Percentiles rank a stretch among this genome's conserved stretches.
Evolutionary conservation across 2,888 invertebrate species (phyloP).

Genomic region (Lymantria dispar): DNA sequence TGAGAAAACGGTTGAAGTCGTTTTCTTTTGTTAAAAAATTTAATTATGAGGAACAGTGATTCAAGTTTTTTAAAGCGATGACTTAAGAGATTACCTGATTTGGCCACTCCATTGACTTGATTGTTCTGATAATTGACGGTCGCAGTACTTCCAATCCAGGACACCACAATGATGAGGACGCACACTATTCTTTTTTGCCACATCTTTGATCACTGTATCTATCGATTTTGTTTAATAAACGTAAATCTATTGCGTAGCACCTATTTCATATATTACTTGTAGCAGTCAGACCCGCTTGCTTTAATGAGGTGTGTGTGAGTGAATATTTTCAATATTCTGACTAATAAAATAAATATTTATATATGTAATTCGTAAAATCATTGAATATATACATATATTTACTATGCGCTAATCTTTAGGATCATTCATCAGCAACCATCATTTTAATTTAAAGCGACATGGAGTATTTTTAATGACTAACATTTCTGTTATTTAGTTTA

Average conservation of each 20-base stretch:
- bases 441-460: too few species aligned
- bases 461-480: too few species aligned
- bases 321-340: too few species aligned
- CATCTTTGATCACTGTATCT: conserved; percentile 42
- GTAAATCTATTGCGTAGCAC: conserved; percentile 9
- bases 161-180: conserved; percentile 53
- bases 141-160: conserved; percentile 59
- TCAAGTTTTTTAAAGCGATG: conserved; percentile 17
- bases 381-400: too few species aligned
- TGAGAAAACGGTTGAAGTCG: too few species aligned
- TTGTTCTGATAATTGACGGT: conserved; percentile 54
- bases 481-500: too few species aligned
- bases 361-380: too few species aligned
- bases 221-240: conserved; percentile 5
- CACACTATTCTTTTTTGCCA: conserved; percentile 51
- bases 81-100: conserved; percentile 65
- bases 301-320: conserved; percentile 52
- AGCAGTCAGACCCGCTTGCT: conserved; percentile 22
- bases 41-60: too few species aligned
- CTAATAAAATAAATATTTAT: too few species aligned
- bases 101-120: conserved; percentile 47
- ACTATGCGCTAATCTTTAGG: too few species aligned
- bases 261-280: conserved; percentile 1
- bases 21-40: too few species aligned
- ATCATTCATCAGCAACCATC: too few species aligned